phyloP scores from a whole-genome alignment of 1,140 invertebrate genomes.

The Hylaeus anthracinus region DNA sequence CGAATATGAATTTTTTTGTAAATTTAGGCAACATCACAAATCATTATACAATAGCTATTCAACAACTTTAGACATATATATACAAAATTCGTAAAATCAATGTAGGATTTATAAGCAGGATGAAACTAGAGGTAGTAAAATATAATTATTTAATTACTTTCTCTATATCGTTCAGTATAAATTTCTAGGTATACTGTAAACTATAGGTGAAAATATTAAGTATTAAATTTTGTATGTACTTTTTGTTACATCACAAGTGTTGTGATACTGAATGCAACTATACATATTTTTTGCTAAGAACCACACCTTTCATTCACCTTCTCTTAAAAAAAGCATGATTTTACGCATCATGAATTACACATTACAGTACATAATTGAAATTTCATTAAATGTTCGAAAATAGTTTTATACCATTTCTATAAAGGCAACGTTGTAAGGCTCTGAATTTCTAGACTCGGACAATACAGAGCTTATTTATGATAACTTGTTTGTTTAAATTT shows the following conservation, averaged over 20 bases:
- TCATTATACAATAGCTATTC: background rate
- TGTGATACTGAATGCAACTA: conserved; percentile 36
- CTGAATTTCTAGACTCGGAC: background rate
- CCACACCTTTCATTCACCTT: conserved; percentile 19
- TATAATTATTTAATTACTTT: conserved; percentile 61
- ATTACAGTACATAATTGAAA: background rate
- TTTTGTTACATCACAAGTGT: conserved; percentile 55
- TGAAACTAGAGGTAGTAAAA: conserved; percentile 54
- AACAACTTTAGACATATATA: too few species aligned
- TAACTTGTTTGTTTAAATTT: conserved; percentile 1
- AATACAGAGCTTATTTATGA: background rate
- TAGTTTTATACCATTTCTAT: conserved; percentile 12
- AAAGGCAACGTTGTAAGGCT: conserved; percentile 27
- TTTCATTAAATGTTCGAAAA: background rate
- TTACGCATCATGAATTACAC: conserved; percentile 1
- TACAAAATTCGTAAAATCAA: background rate
- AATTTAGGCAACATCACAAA: conserved; percentile 2
- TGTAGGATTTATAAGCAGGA: conserved; percentile 24
- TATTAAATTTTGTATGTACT: conserved; percentile 58
- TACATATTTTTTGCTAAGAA: conserved; percentile 30
- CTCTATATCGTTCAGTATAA: conserved; percentile 54
- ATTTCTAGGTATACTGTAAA: conserved; percentile 47
- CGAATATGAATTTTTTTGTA: background rate
- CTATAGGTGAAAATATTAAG: conserved; percentile 27
- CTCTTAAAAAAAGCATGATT: conserved; percentile 22